Conservation (phyloP, 2,888 invertebrate species). For the Hirtodrosophila histrioides region DNA sequence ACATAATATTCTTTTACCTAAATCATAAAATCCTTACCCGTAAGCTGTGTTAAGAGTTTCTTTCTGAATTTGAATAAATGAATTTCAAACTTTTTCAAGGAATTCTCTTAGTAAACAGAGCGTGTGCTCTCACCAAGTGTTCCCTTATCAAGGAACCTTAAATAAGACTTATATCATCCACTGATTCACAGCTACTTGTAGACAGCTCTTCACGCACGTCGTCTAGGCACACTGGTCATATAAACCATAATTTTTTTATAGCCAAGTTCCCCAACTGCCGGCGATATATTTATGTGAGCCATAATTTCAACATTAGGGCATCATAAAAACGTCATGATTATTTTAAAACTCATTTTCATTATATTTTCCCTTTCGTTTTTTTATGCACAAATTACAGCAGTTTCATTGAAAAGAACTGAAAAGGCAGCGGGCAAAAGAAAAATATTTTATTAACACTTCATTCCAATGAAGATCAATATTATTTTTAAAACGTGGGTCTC, state of each 20-base stretch:
- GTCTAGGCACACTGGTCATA: slow-evolving; percentile 25
- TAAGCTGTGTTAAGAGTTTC: no score
- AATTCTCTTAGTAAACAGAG: no score
- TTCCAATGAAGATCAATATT: slow-evolving; percentile 78
- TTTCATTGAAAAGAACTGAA: slow-evolving; percentile 56
- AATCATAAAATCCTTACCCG: no score
- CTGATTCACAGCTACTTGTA: slow-evolving; percentile 26
- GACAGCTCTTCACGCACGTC: slow-evolving; percentile 29
- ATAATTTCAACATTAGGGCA: slow-evolving; percentile 72
- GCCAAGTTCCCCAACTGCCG: slow-evolving; percentile 30
- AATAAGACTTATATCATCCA: slow-evolving; percentile 5
- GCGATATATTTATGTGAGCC: slow-evolving; percentile 56
- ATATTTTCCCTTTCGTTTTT: slow-evolving; percentile 26
- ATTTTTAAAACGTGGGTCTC: slow-evolving; percentile 65
- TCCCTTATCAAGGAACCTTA: slow-evolving; percentile 3
- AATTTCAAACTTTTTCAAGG: no score
- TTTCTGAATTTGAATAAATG: no score
- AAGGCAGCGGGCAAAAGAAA: slow-evolving; percentile 37
- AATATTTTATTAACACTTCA: slow-evolving; percentile 77
- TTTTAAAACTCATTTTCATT: slow-evolving; percentile 62
- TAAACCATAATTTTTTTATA: slow-evolving; percentile 67
- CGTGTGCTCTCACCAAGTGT: no score
- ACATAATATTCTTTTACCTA: no score
- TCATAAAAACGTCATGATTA: slow-evolving; percentile 75
- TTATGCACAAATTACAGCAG: slow-evolving; percentile 62